These are phyloP conservation scores for Epinephelus fuscoguttatus DNA, from an alignment of 2,113 vertebrate genomes.

Conservation along the genomic window DNA sequence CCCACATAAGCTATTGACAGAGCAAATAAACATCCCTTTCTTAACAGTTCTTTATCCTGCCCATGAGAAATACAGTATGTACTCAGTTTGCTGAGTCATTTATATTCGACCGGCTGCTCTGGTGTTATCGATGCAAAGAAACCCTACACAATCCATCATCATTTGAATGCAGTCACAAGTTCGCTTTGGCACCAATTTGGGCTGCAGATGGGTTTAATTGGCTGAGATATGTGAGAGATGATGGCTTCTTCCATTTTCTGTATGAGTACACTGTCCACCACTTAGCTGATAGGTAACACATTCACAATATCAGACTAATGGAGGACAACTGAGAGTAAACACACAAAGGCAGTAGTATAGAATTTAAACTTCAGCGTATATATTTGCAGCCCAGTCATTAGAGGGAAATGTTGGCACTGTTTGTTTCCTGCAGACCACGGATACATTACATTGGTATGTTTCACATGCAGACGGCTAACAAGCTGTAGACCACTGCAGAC, in stretches of 20 bases:
- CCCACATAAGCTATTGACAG: conserved; percentile 13
- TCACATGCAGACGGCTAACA: too few species aligned
- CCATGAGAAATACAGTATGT: conserved; percentile 28
- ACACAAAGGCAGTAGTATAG: neutral
- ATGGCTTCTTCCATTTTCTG: conserved; percentile 54
- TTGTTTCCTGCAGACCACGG: too few species aligned
- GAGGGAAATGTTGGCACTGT: too few species aligned
- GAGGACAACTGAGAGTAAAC: conserved; percentile 17
- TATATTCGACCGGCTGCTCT: conserved; percentile 37
- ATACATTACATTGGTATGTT: too few species aligned
- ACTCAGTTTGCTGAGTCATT: conserved; percentile 27
- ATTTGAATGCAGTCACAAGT: conserved; percentile 63
- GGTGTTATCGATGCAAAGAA: conserved; percentile 52
- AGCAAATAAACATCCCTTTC: neutral
- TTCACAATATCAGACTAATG: neutral
- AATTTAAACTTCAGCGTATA: neutral
- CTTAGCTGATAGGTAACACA: conserved; percentile 7
- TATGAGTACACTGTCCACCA: conserved; percentile 28
- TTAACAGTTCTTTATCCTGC: conserved; percentile 8
- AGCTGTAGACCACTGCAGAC: too few species aligned
- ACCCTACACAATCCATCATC: conserved; percentile 61
- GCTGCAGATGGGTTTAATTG: conserved; percentile 52
- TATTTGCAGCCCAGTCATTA: neutral
- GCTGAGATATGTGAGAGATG: conserved; percentile 47
- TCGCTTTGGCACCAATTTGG: conserved; percentile 60